A percentile compares a stretch with the other conserved stretches of the same genome.
phyloP scores from a whole-genome alignment of 2,113 vertebrate species.

The Chascanopsetta lugubris region DNA sequence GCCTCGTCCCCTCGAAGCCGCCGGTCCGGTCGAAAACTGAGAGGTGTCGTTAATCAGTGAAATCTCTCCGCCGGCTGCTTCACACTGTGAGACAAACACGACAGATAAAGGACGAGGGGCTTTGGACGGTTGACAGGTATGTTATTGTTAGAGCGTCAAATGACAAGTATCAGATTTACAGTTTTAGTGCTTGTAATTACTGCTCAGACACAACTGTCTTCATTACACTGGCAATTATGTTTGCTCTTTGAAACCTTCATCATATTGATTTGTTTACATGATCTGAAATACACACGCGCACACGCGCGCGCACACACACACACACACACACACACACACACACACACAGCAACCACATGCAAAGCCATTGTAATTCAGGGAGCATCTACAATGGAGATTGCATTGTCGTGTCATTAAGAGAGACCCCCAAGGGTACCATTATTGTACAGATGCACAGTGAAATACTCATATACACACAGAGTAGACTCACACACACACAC shows the following conservation, averaged over 20 bases:
- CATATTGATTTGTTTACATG: conserved; percentile 65
- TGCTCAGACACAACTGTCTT: conserved; percentile 39
- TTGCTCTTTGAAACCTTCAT: conserved; percentile 51
- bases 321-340: conserved; percentile 12
- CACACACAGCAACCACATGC: not conserved
- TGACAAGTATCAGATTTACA: conserved; percentile 44
- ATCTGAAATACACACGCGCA: conserved; percentile 26
- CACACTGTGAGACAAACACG: conserved; percentile 5
- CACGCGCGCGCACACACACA: conserved; percentile 18
- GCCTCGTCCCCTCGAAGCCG: conserved; percentile 47
- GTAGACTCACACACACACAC: too few species aligned
- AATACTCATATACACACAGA: too few species aligned
- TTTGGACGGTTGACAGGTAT: conserved; percentile 31
- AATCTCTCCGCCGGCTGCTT: conserved; percentile 14
- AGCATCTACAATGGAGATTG: conserved; percentile 57
- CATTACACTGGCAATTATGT: conserved; percentile 58
- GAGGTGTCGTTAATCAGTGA: conserved; percentile 39
- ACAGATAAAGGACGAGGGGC: conserved; percentile 13
- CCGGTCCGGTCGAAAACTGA: conserved; percentile 52
- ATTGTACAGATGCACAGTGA: conserved; percentile 68
- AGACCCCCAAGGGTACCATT: conserved; percentile 58
- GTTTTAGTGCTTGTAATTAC: conserved; percentile 54
- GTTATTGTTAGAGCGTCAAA: conserved; percentile 30
- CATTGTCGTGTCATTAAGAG: conserved; percentile 68
- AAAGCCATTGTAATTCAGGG: conserved; percentile 56